phyloP scores from a whole-genome alignment of 37 sponge, comb jelly and placozoan species.

The Tethya wilhelma region DNA sequence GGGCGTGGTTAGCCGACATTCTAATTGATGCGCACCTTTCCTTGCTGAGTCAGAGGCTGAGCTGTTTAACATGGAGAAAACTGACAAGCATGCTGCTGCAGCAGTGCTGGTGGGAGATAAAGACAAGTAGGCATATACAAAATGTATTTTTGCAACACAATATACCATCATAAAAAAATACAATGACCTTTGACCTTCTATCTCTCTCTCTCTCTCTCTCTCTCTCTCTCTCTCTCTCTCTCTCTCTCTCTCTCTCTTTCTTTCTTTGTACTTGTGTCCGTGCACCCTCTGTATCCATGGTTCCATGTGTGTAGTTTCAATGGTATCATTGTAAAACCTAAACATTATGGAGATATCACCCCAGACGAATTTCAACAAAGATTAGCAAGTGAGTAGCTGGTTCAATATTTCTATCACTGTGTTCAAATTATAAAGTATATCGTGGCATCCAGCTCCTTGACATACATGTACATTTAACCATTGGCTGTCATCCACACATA shows the following conservation, averaged over 20 bases:
- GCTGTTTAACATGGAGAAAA: background rate
- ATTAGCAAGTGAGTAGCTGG: constrained; percentile 33
- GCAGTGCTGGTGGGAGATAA: constrained; percentile 20
- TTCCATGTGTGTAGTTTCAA: too few relatives aligned
- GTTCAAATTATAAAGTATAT: background rate
- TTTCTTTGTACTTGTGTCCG: too few relatives aligned
- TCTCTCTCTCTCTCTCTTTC: constrained; percentile 18
- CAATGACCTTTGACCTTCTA: too few relatives aligned
- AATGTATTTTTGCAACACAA: background rate
- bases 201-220: constrained; percentile 18
- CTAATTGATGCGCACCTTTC: background rate
- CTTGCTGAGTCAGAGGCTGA: background rate
- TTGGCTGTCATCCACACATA: background rate
- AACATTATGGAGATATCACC: constrained; percentile 44
- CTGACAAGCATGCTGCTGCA: too few relatives aligned
- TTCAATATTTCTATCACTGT: background rate
- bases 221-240: constrained; percentile 13
- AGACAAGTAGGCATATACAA: constrained; percentile 32
- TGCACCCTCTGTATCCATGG: too few relatives aligned
- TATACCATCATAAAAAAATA: too few relatives aligned
- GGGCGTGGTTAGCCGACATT: too few relatives aligned
- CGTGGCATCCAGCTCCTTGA: background rate
- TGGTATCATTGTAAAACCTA: constrained; percentile 53
- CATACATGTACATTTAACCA: background rate
- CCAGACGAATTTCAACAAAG: constrained; percentile 32